Percentiles rank a stretch among this genome's conserved stretches.
Evolutionary conservation across 1,140 invertebrate species (phyloP).

Genomic region (Tyrophagus putrescentiae): DNA sequence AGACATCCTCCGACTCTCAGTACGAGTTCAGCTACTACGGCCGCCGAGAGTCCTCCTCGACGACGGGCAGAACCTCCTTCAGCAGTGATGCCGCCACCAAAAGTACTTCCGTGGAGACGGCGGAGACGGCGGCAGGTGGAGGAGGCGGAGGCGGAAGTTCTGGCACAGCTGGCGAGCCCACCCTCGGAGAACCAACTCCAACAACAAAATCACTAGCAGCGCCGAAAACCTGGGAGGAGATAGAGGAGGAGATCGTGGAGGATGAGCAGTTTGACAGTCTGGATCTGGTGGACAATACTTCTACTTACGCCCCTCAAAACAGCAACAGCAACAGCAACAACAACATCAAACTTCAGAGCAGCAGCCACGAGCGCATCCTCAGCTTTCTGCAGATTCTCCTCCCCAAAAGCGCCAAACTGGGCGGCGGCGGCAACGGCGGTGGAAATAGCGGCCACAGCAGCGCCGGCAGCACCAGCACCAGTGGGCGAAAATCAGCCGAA

Average conservation of each 20-base stretch:
- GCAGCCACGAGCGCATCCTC: slow-evolving; percentile 5
- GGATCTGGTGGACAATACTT: too few relatives aligned
- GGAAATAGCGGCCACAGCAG: not conserved
- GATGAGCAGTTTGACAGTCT: too few relatives aligned
- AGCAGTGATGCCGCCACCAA: slow-evolving; percentile 7
- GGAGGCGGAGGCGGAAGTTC: not conserved
- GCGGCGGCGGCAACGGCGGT: not conserved
- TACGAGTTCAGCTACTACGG: slow-evolving; percentile 7
- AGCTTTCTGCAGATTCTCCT: slow-evolving; percentile 13
- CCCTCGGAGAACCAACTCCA: not conserved
- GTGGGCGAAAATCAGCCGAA: not conserved
- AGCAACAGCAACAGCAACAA: not conserved
- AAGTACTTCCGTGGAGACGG: slow-evolving; percentile 8
- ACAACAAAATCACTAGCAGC: too few relatives aligned
- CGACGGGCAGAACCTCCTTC: not conserved
- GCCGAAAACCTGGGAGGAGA: too few relatives aligned
- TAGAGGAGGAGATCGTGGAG: too few relatives aligned
- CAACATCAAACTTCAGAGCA: not conserved
- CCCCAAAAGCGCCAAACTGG: slow-evolving; percentile 2
- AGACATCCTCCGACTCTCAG: slow-evolving; percentile 8
- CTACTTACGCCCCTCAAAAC: too few relatives aligned
- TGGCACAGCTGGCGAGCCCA: not conserved
- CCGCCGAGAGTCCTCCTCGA: slow-evolving; percentile 5
- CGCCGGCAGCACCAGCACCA: not conserved
- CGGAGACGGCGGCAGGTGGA: not conserved